Percentiles rank a stretch among this genome's conserved stretches.
These are phyloP conservation scores for Mastacembelus armatus DNA, from an alignment of 2,797 vertebrate genomes.

Conservation along the genomic window DNA sequence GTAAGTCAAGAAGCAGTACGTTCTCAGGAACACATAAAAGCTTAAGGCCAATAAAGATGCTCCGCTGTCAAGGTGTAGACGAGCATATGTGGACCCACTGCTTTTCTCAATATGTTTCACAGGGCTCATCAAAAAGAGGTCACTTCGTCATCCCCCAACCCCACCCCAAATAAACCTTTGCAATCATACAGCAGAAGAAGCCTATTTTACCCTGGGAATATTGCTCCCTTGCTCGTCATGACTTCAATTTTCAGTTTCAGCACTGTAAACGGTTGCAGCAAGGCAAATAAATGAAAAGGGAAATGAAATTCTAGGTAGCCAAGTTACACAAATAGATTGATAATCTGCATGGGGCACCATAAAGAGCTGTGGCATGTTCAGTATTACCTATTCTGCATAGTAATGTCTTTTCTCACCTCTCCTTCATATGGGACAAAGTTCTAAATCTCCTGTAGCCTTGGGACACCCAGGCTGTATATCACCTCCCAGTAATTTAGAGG, in stretches of 20 bases:
- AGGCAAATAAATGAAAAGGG: constrained; percentile 82
- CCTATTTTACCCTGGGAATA: constrained; percentile 78
- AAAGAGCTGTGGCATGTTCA: constrained; percentile 77
- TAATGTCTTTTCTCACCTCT: constrained; percentile 85
- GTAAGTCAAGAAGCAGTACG: constrained; percentile 17
- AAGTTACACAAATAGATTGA: constrained; percentile 85
- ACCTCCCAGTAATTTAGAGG: constrained; percentile 80
- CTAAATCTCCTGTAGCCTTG: constrained; percentile 84
- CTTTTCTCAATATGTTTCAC: constrained; percentile 45
- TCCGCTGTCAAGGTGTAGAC: constrained; percentile 28
- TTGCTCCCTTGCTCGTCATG: constrained; percentile 67
- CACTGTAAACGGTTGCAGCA: constrained; percentile 74
- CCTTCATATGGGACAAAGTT: constrained; percentile 83
- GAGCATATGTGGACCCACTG: constrained; percentile 27
- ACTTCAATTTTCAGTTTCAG: constrained; percentile 78
- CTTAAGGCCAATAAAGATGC: background rate
- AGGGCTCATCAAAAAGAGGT: constrained; percentile 62
- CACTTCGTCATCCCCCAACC: constrained; percentile 30
- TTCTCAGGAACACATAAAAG: constrained; percentile 11
- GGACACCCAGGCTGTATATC: constrained; percentile 80
- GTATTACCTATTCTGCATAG: constrained; percentile 84
- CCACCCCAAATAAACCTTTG: constrained; percentile 60
- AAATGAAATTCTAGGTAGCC: constrained; percentile 82
- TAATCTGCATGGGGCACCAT: constrained; percentile 78
- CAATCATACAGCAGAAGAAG: constrained; percentile 66